A percentile compares a stretch with the other conserved stretches of the same genome.
phyloP scores from a whole-genome alignment of 2,797 vertebrate genomes.

The Mus minutoides region DNA sequence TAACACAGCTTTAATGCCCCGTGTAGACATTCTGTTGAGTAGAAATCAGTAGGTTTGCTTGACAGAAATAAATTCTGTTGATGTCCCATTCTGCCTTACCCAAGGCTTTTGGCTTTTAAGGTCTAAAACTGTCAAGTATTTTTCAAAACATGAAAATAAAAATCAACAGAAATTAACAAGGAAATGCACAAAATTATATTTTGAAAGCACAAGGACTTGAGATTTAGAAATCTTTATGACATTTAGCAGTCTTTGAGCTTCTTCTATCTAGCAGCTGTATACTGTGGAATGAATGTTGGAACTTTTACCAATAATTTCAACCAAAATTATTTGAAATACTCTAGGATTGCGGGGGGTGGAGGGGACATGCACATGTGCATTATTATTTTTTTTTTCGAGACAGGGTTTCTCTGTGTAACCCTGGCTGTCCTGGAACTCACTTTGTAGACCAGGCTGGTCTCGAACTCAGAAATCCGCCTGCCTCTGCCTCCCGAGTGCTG shows the following conservation, averaged over 20 bases:
- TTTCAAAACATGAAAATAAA: slow-evolving; percentile 41
- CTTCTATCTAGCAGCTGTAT: not conserved
- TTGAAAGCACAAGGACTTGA: not conserved
- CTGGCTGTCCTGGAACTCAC: too few relatives aligned
- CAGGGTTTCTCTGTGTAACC: too few relatives aligned
- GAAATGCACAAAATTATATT: slow-evolving; percentile 32
- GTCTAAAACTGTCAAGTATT: slow-evolving; percentile 20
- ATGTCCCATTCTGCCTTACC: not conserved
- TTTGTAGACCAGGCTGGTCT: too few relatives aligned
- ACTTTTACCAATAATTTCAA: not conserved
- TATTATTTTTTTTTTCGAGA: too few relatives aligned
- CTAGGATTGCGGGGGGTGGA: too few relatives aligned
- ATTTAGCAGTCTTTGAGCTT: not conserved
- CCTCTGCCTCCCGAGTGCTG: too few relatives aligned
- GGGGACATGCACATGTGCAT: not conserved
- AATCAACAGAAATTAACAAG: slow-evolving; percentile 38
- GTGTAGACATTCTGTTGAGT: not conserved
- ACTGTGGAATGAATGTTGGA: not conserved
- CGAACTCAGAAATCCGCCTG: too few relatives aligned
- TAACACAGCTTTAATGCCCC: not conserved
- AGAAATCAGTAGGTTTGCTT: slow-evolving; percentile 14
- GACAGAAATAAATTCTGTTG: slow-evolving; percentile 35
- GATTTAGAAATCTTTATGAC: not conserved
- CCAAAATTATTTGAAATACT: not conserved
- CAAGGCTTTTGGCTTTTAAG: not conserved